Evolutionary conservation across 2,113 vertebrate genomes (phyloP), one percentile per base, ranked within the genome.

Genomic region (Suncus etruscus): DNA sequence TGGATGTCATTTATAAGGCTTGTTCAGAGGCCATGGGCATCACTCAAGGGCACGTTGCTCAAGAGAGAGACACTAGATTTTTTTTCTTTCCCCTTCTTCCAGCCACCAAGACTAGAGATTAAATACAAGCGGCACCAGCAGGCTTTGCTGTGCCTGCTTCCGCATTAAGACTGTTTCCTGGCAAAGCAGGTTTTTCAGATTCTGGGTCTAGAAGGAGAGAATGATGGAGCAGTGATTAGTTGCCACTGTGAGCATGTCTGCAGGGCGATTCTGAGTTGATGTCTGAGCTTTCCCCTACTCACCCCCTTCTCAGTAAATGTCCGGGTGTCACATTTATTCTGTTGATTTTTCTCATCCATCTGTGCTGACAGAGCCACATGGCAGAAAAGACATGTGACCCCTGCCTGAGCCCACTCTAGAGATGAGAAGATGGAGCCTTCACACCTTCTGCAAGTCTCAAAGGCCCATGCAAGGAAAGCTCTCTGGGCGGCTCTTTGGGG

Each of bases 1-100:
- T 95, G 96, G 96, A 96, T 97, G 97, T 97, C 96, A 96, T 96
- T 97, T 97, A 93, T 96, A 94, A 97, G 96, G 94, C 97, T 97
- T 97, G 95, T 96, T 97, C 97, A 96, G 90, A 97, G 95, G 97
- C 95, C 96, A 97, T 93, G 97, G 96, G 96, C 97, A 95, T 90
- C 95, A 92, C 96, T 97, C 96, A 92, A 83, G 97, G 94, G 89
- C 70, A 0, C 87, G 66, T 77, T 87, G 87, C 81, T 93, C 50
- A 20, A 39, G 66, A 73, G 39, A 29, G 58, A 94, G 90, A 93
- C 31, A 47, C 95, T 91, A 78, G 83, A 61, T 61, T 61, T 61
- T 20, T 78, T 74, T 18, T 16, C 39, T 75, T 66, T 63, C 72
- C 50, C 88, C 24, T 66, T 66, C 27, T 29, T 66, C 93, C 86